These are phyloP conservation scores for Megaleporinus macrocephalus DNA, from an alignment of 2,113 vertebrate genomes.

Conservation along the genomic window DNA sequence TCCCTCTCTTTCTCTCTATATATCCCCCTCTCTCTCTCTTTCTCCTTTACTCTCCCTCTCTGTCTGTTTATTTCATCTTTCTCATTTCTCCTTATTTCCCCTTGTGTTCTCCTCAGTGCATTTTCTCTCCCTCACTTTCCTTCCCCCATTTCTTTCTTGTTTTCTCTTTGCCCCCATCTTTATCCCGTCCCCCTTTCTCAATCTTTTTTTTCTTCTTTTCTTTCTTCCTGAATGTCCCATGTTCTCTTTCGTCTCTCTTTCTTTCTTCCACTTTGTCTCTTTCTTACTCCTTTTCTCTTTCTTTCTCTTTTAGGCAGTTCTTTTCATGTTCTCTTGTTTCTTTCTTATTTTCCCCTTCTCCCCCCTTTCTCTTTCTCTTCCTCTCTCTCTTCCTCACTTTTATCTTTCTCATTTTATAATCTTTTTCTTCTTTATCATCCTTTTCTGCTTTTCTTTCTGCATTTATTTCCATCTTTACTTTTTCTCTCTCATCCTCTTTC, in stretches of 20 bases:
- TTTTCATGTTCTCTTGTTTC: constrained; percentile 12
- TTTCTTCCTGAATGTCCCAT: background rate
- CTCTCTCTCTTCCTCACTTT: background rate
- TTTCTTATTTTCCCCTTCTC: background rate
- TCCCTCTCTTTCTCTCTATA: constrained; percentile 13
- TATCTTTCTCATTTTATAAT: background rate
- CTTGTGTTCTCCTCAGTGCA: no score
- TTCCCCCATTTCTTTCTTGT: background rate
- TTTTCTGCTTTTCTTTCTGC: no score
- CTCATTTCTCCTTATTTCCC: background rate
- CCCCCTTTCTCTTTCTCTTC: constrained; percentile 1
- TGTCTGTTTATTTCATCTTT: background rate
- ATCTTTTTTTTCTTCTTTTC: background rate
- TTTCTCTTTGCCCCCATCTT: background rate
- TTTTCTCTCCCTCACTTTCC: constrained; percentile 2
- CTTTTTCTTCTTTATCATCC: background rate
- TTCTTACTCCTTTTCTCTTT: background rate
- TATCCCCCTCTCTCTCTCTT: background rate
- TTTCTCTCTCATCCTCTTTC: constrained; percentile 3
- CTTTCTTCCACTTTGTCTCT: constrained; percentile 17
- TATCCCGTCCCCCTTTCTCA: constrained; percentile 26
- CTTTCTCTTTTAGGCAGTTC: no score
- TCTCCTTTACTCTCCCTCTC: background rate
- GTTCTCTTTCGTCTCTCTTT: background rate
- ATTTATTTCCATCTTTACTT: background rate